These are phyloP conservation scores for Prionailurus bengalensis DNA, from an alignment of 2,113 vertebrate species.

Conservation along the genomic window DNA sequence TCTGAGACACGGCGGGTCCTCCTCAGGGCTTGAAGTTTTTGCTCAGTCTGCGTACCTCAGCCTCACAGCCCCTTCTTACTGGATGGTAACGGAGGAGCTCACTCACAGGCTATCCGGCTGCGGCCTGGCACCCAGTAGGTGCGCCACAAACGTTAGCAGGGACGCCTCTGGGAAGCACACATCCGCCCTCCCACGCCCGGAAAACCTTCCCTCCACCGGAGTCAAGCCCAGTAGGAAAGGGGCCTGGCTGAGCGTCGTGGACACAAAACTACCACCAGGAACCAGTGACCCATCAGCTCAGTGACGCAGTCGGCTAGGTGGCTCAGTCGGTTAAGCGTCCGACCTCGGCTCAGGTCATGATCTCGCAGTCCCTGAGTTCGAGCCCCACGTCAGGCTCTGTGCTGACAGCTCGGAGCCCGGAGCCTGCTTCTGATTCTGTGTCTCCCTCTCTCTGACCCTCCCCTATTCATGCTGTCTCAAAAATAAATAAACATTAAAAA, in stretches of 20 bases:
- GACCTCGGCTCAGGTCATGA: too few relatives aligned
- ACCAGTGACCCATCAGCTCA: fast-evolving
- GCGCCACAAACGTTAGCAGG: neutral
- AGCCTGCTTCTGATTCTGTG: too few relatives aligned
- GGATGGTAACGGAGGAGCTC: neutral
- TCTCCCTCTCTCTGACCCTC: too few relatives aligned
- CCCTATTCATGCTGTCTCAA: too few relatives aligned
- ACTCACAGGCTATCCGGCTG: neutral
- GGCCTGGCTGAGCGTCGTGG: neutral
- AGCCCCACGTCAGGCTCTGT: too few relatives aligned
- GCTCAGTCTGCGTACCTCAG: neutral
- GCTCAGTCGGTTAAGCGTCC: too few relatives aligned
- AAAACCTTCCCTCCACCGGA: neutral
- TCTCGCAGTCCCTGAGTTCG: too few relatives aligned
- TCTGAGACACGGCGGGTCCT: neutral
- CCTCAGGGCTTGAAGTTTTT: neutral
- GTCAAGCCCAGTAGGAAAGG: neutral
- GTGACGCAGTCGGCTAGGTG: fast-evolving
- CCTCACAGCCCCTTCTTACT: neutral
- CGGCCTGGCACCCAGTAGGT: neutral
- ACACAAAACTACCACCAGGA: neutral
- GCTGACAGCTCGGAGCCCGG: too few relatives aligned
- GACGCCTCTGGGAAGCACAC: fast-evolving
- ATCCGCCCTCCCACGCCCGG: neutral
- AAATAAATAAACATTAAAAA: too few relatives aligned